Conservation (phyloP, 2,797 vertebrate genomes). For the Novumbra hubbsi region DNA sequence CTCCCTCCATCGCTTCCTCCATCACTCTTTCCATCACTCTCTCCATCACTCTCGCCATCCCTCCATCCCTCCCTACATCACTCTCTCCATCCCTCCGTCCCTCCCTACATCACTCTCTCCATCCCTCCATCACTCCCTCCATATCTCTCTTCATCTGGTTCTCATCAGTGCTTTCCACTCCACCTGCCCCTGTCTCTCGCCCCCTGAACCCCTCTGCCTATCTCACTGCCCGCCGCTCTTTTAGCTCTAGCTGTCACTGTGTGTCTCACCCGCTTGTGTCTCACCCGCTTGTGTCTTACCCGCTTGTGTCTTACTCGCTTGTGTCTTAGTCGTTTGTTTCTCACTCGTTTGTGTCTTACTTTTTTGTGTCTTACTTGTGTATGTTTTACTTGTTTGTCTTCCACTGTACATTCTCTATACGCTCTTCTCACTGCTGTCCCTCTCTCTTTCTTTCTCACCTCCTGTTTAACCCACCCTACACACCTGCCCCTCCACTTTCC, state of each 20-base stretch:
- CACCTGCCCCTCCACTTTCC: conserved; percentile 54
- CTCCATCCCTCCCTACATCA: conserved; percentile 46
- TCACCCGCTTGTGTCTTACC: conserved; percentile 29
- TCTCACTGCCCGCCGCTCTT: conserved; percentile 15
- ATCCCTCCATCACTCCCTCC: conserved; percentile 58
- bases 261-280: too few species aligned
- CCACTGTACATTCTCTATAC: conserved; percentile 38
- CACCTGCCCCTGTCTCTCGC: conserved; percentile 26
- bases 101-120: conserved; percentile 36
- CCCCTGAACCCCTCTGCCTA: not conserved
- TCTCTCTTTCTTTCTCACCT: conserved; percentile 35
- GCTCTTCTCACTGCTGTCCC: conserved; percentile 24
- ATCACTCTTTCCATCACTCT: conserved; percentile 45
- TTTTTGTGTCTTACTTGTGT: conserved; percentile 19
- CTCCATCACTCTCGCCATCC: conserved; percentile 63
- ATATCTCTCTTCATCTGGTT: conserved; percentile 64
- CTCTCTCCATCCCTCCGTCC: conserved; percentile 51
- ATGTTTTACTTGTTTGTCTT: conserved; percentile 18
- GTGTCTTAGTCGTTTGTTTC: conserved; percentile 22
- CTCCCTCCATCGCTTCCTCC: conserved; percentile 29
- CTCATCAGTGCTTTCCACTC: conserved; percentile 54
- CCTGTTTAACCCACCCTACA: conserved; percentile 41
- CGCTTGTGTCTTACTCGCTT: too few species aligned
- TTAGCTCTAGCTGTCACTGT: not conserved
- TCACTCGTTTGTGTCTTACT: too few species aligned